Percentiles rank a stretch among this genome's conserved stretches.
phyloP scores from a whole-genome alignment of 2,113 vertebrate species.

The Bungarus multicinctus region DNA sequence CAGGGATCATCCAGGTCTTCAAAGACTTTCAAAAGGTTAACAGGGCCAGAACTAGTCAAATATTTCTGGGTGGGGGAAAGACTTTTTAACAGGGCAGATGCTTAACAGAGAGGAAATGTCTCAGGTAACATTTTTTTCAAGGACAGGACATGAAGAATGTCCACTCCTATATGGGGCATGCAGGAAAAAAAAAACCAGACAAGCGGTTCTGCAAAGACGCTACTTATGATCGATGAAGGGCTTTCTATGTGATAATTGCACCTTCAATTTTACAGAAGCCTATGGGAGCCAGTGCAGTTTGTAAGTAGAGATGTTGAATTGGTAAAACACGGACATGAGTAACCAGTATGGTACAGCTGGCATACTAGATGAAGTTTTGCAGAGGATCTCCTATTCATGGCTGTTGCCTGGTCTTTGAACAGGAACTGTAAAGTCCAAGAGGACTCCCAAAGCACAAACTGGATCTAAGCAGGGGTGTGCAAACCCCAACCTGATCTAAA shows the following conservation, averaged over 20 bases:
- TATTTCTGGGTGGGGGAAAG: neutral
- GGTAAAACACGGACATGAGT: neutral
- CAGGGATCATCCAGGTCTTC: neutral
- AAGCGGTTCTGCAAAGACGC: neutral
- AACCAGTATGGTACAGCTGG: neutral
- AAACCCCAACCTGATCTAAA: neutral
- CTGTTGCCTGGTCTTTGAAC: neutral
- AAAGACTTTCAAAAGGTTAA: neutral
- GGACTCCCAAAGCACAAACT: neutral
- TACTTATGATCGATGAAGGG: neutral
- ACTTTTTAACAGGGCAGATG: neutral
- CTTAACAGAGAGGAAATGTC: neutral
- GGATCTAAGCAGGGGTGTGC: neutral
- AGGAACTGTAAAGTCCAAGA: neutral
- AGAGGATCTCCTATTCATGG: neutral
- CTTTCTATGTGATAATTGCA: neutral
- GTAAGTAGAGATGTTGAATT: neutral
- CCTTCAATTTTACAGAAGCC: neutral
- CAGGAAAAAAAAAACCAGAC: neutral
- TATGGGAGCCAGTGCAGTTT: neutral
- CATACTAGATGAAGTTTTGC: neutral
- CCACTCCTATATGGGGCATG: neutral
- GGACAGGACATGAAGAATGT: neutral
- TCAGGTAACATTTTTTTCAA: neutral
- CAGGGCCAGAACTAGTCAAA: neutral